These are phyloP conservation scores for Odobenus rosmarus DNA, from an alignment of 2,113 vertebrate genomes.

Conservation along the genomic window DNA sequence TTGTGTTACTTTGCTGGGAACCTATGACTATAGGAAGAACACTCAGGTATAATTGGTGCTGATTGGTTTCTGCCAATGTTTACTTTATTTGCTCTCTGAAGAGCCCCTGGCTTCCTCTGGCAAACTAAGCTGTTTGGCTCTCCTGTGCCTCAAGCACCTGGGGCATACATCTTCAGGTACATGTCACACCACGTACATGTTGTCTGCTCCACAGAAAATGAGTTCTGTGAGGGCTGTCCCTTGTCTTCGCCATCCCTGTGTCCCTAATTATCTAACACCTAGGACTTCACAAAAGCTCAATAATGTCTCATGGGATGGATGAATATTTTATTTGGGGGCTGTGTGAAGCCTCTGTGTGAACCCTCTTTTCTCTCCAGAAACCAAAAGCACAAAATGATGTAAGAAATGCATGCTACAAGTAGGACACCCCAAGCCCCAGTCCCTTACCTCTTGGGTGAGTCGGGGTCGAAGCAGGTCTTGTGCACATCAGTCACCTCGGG, in stretches of 20 bases:
- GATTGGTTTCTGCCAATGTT: too few species aligned
- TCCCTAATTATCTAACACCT: not conserved
- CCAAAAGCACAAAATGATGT: not conserved
- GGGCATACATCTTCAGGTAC: rapidly evolving
- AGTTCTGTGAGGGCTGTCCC: not conserved
- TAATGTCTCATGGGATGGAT: not conserved
- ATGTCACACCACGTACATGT: not conserved
- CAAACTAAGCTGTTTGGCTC: not conserved
- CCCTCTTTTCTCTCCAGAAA: not conserved
- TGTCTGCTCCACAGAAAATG: not conserved
- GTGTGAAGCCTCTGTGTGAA: not conserved
- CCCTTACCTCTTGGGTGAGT: constrained; percentile 93
- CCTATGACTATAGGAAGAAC: not conserved
- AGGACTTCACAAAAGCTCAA: not conserved
- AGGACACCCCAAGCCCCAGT: not conserved
- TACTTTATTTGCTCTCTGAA: not conserved
- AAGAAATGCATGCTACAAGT: not conserved
- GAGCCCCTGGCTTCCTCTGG: not conserved
- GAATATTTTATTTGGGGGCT: not conserved
- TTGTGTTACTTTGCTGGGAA: not conserved
- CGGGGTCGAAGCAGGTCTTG: constrained; percentile 97
- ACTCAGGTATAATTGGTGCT: rapidly evolving
- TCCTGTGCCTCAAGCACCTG: too few species aligned
- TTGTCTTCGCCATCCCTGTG: not conserved
- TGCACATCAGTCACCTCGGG: constrained; percentile 87